Evolutionary conservation across 2,888 invertebrate species (phyloP), one percentile per base, ranked within the genome.

Genomic region (Eudemis profundana): DNA sequence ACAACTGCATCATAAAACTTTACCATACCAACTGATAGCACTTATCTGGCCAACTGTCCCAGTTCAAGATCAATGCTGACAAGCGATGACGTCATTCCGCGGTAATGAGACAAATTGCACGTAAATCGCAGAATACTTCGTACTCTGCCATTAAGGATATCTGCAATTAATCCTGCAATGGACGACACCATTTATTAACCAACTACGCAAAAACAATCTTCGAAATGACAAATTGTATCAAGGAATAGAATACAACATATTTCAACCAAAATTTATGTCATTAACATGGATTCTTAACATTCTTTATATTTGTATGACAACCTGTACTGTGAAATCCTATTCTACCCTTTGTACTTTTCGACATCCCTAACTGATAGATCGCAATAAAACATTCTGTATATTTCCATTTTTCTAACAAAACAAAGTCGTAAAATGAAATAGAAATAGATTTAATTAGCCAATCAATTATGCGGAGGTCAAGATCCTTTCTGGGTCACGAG

Each of bases 31-130:
- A 3, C 14, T 14, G 38, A 38, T 7, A 42, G 42, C 23, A 54
- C 42, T 42, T 42, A 15, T 12, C 14, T 29, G 12, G 17, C 8
- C 42, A 10, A 29, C 3, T 27, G 42, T 54, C 15, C 54, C 14
- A 54, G 54, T 54, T 54, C 27, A 54, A 42, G 54, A 17, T 36
- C 51, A 51, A 36, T 54, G 54, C 4, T 42, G 40, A 5, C 14
- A 12, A 40, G 17, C n/a, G n/a, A 5, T 27, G 27, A 54, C 42
- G 54, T 54, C 42, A 54, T 27, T 23, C 27, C 10, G 14, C 5
- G 40, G 12, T 54, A 21, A 42, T 10, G 40, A 42, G 27, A 27
- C 40, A 54, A 54, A 42, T 27, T 54, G 27, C 14, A 3, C 4
- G 27, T 12, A 17, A 42, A 23, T 42, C 33, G 33, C 33, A 33